These are phyloP conservation scores for Clostera curtula DNA, from an alignment of 2,888 invertebrate genomes.

Conservation along the genomic window DNA sequence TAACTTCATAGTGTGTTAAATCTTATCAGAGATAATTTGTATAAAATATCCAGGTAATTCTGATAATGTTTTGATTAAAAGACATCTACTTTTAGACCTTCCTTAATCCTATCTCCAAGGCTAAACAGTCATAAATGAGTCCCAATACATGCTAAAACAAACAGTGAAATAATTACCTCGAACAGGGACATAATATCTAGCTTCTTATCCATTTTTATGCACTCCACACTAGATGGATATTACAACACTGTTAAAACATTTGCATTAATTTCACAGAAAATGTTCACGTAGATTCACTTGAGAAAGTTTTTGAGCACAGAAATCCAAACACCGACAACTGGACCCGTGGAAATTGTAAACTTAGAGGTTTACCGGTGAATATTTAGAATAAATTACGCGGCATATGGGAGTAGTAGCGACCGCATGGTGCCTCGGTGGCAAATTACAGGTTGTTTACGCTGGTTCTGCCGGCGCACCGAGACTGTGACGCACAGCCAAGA, in stretches of 20 bases:
- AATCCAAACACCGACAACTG: constrained; percentile 9
- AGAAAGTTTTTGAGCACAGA: constrained; percentile 22
- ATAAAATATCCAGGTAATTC: not conserved
- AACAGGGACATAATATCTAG: constrained; percentile 66
- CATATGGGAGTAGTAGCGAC: constrained; percentile 59
- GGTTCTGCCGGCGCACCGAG: constrained; percentile 28
- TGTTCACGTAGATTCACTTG: constrained; percentile 31
- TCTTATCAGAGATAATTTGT: constrained; percentile 1
- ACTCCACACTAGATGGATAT: too few species aligned
- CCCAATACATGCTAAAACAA: constrained; percentile 1
- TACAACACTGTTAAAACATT: constrained; percentile 37
- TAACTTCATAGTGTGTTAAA: too few species aligned
- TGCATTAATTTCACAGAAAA: constrained; percentile 23
- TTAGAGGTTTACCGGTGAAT: constrained; percentile 22
- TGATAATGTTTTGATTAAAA: constrained; percentile 1
- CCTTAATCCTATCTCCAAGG: too few species aligned
- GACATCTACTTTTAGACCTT: too few species aligned
- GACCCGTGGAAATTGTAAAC: constrained; percentile 16
- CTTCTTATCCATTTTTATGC: constrained; percentile 71
- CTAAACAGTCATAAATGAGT: constrained; percentile 9
- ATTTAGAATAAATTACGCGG: constrained; percentile 30
- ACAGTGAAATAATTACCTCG: constrained; percentile 48
- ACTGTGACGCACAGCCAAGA: constrained; percentile 27
- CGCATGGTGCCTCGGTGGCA: constrained; percentile 73
- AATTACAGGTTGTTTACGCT: constrained; percentile 51